Evolutionary conservation across 2,113 vertebrate genomes (phyloP).

Genomic region (Macquaria australasica): DNA sequence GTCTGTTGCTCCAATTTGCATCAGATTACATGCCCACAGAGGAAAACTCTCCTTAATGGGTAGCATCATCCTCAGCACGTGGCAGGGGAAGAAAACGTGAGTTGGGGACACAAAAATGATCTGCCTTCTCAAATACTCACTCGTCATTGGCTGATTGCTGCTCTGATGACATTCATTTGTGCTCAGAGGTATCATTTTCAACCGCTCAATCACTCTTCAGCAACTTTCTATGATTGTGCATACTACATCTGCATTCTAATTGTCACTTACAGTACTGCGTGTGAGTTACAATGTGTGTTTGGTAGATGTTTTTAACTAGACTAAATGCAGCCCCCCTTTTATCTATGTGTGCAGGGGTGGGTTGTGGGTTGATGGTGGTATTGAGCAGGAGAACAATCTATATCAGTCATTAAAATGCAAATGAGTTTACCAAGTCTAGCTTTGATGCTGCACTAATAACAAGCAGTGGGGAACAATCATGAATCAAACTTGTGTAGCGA

Average conservation of each 20-base stretch:
- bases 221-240: not conserved
- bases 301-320: constrained; percentile 45
- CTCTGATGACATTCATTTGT: constrained; percentile 72
- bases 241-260: constrained; percentile 37
- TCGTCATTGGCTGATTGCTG: constrained; percentile 66
- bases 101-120: constrained; percentile 46
- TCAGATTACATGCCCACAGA: constrained; percentile 72
- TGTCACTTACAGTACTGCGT: constrained; percentile 30
- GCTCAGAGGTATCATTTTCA: constrained; percentile 51
- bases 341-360: constrained; percentile 42
- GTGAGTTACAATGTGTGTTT: constrained; percentile 5
- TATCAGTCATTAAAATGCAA: constrained; percentile 82
- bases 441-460: constrained; percentile 76
- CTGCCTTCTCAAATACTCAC: constrained; percentile 51
- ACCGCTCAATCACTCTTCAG: constrained; percentile 50
- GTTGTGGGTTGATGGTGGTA: constrained; percentile 66
- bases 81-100: constrained; percentile 53
- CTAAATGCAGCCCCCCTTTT: constrained; percentile 41
- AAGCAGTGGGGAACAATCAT: constrained; percentile 73
- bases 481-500: constrained; percentile 76
- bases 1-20: constrained; percentile 73
- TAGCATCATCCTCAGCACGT: constrained; percentile 72
- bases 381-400: constrained; percentile 73
- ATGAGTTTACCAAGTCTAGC: constrained; percentile 75
- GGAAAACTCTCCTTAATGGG: constrained; percentile 70